Conservation (phyloP, 2,888 invertebrate species). For the Teleiodes luculella region DNA sequence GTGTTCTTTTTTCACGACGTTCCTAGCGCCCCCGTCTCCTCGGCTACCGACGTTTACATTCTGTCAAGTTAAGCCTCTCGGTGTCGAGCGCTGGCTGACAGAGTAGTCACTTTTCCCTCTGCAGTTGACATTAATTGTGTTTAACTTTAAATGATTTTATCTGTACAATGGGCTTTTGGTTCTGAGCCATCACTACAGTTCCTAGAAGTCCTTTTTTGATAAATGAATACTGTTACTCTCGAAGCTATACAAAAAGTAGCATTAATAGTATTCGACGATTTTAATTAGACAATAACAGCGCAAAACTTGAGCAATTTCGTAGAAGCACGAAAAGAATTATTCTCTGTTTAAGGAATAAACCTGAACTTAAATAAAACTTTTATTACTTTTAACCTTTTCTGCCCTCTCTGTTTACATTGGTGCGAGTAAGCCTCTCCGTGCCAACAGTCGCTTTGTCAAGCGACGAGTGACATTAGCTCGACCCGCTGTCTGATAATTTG, state of each 20-base stretch:
- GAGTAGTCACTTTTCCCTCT: slow-evolving; percentile 37
- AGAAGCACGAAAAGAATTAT: slow-evolving; percentile 6
- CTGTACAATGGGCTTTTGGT: slow-evolving; percentile 4
- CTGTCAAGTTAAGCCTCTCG: slow-evolving; percentile 58
- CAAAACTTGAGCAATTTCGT: background rate
- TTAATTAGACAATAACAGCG: background rate
- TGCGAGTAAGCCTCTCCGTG: slow-evolving; percentile 70
- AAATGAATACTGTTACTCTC: no score
- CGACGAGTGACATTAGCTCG: slow-evolving; percentile 70
- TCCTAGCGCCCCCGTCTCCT: slow-evolving; percentile 44
- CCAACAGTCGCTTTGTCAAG: slow-evolving; percentile 75
- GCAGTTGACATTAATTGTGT: slow-evolving; percentile 38
- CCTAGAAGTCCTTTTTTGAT: no score
- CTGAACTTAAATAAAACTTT: slow-evolving; percentile 56
- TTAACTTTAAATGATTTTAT: slow-evolving; percentile 23
- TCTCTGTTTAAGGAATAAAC: slow-evolving; percentile 40
- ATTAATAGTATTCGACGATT: background rate
- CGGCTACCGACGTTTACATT: slow-evolving; percentile 53
- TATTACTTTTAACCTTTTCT: slow-evolving; percentile 57
- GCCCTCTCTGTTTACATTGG: slow-evolving; percentile 66
- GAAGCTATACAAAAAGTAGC: background rate
- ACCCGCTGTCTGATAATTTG: slow-evolving; percentile 68
- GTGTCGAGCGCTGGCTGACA: slow-evolving; percentile 44
- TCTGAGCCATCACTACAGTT: background rate
- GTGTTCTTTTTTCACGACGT: slow-evolving; percentile 53